Base-by-base conservation (phyloP, 2,888 invertebrate species). In the Drosophila pseudotalamancana region DNA sequence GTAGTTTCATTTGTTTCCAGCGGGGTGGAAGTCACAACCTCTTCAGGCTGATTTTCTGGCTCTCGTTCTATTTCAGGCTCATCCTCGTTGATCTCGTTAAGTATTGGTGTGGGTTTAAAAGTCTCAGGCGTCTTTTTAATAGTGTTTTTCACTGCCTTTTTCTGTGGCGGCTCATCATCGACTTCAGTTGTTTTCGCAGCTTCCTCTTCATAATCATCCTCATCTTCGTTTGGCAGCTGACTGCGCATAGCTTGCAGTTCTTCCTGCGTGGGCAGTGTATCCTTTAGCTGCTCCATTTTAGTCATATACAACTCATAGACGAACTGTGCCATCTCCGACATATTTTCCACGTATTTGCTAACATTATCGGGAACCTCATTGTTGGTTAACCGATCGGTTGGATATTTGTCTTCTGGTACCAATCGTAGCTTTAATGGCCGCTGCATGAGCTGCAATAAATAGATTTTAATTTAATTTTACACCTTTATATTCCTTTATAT, bases 251-350 rank as follows among this genome's bases (percentile, higher is more conserved):
- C 61, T 16, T 79, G 65, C 49, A 90, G 46, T 19, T 90, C 90
- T 8, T 72, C 80, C 23, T 84, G 78, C 0, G 61, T 49, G 16
- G 88, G 89, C 5, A 89, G 49, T 4, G 74, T 71, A 46, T 83
- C 89, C 69, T 94, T 94, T 78, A 95, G 90, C 34, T 92, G 92
- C 57, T 94, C 94, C 50, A 97, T 94, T 87, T 95, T 94, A 49
- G 95, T 93, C 88, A 96, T 94, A 90, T 99, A 99, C 92, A 97
- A 95, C 86, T 98, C 96, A 91, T 97, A 98, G 0, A 99, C 99
- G 92, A 97, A 98, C 88, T 97, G 95, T 0, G 98, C 97, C 96
- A 99, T 98, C 88, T 98, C 96, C 1, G 97, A 95, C 97, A 99
- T 98, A 91, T 84, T 83, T 6, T 73, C 66, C 91, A 92, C 75